Percentiles rank a stretch among this genome's conserved stretches.
Conservation (phyloP, 2,888 invertebrate genomes). For the Drosophila bunnanda region DNA sequence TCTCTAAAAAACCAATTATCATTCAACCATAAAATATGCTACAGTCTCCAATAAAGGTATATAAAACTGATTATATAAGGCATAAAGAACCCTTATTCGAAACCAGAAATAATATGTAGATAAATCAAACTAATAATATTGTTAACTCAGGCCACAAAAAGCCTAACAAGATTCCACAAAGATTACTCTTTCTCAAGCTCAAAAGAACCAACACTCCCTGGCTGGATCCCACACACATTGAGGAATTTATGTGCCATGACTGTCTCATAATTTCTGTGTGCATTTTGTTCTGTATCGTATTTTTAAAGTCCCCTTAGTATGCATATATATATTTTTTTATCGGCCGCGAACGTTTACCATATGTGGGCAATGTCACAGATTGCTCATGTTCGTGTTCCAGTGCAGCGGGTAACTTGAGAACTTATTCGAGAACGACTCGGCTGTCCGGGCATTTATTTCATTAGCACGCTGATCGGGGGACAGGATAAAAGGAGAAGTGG, state of each 20-base stretch:
- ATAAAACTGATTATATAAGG: too few relatives aligned
- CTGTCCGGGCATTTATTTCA: constrained; percentile 78
- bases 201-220: constrained; percentile 32
- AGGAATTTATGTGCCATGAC: constrained; percentile 65
- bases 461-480: constrained; percentile 61
- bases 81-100: too few relatives aligned
- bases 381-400: constrained; percentile 58
- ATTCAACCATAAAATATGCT: too few relatives aligned
- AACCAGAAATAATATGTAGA: constrained; percentile 4
- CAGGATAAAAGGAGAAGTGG: constrained; percentile 43
- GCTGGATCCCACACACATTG: constrained; percentile 73
- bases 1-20: too few relatives aligned
- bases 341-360: constrained; percentile 43
- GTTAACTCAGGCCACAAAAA: constrained; percentile 16
- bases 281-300: constrained; percentile 48
- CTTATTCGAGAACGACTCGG: constrained; percentile 28
- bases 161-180: constrained; percentile 20
- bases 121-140: constrained; percentile 31
- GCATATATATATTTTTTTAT: constrained; percentile 29
- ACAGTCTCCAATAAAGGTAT: too few relatives aligned
- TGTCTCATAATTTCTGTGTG: constrained; percentile 65
- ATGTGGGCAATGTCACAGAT: constrained; percentile 71
- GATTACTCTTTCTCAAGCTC: constrained; percentile 29
- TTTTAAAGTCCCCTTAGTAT: constrained; percentile 25
- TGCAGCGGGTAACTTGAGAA: constrained; percentile 69